These are phyloP conservation scores for Gobio occitaniae DNA, from an alignment of 2,797 vertebrate genomes.

Conservation along the genomic window DNA sequence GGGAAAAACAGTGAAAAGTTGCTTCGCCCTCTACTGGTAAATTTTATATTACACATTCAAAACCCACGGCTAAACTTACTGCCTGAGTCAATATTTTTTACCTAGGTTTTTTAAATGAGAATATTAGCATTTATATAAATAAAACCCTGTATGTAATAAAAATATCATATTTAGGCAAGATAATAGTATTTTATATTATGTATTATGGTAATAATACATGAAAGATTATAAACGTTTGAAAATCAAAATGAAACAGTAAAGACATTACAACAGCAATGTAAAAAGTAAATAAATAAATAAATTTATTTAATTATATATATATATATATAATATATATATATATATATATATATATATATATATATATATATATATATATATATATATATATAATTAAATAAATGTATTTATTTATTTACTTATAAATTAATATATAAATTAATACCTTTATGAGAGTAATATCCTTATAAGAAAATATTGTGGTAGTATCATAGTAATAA, in stretches of 20 bases:
- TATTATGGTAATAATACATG: neutral
- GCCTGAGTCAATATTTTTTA: constrained; percentile 52
- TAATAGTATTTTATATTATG: neutral
- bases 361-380: no score
- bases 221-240: neutral
- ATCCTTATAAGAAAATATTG: neutral
- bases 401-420: no score
- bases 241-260: neutral
- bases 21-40: constrained; percentile 83
- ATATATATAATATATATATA: no score
- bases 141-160: neutral
- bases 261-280: neutral
- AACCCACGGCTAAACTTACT: constrained; percentile 53
- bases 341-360: no score
- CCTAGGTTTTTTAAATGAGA: constrained; percentile 63
- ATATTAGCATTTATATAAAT: constrained; percentile 50
- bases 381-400: neutral
- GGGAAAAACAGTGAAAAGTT: constrained; percentile 60
- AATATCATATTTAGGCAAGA: neutral
- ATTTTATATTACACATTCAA: constrained; percentile 63
- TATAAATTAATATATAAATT: neutral
- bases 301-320: no score
- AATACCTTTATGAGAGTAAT: neutral
- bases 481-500: neutral
- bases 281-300: neutral